Percentiles rank a stretch among this genome's conserved stretches.
Conservation (phyloP, 2,113 vertebrate species). For the Osmerus mordax region DNA sequence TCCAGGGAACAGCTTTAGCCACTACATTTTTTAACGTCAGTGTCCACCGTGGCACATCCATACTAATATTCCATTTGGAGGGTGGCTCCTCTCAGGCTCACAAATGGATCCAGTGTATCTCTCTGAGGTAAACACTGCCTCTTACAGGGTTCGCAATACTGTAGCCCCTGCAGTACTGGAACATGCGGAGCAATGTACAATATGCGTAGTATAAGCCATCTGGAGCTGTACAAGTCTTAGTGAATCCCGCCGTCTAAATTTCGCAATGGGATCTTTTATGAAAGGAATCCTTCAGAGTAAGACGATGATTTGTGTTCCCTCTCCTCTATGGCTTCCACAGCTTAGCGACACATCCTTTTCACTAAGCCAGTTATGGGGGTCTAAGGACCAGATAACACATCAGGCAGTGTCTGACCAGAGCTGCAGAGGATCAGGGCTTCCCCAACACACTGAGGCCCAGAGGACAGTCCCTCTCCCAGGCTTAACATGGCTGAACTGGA, state of each 20-base stretch:
- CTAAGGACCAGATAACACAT: conserved; percentile 37
- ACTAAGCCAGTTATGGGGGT: conserved; percentile 34
- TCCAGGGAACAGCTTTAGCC: conserved; percentile 37
- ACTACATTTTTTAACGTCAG: conserved; percentile 36
- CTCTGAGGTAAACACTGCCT: too few species aligned
- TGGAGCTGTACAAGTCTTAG: too few species aligned
- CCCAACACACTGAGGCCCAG: conserved; percentile 35
- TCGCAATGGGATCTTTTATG: too few species aligned
- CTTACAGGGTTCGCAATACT: too few species aligned
- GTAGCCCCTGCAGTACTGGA: too few species aligned
- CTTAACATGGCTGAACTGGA: background rate
- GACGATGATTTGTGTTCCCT: background rate
- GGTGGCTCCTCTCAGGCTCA: background rate
- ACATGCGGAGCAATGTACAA: too few species aligned
- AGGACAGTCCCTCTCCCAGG: conserved; percentile 22
- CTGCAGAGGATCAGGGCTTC: conserved; percentile 31
- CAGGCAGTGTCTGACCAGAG: conserved; percentile 37
- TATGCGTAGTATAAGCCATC: too few species aligned
- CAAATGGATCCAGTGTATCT: background rate
- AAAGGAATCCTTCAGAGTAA: too few species aligned
- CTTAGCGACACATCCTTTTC: conserved; percentile 41
- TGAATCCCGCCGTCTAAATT: too few species aligned
- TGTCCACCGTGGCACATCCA: background rate
- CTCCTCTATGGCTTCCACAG: conserved; percentile 16
- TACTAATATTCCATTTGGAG: conserved; percentile 17